These are phyloP conservation scores for Cydia pomonella DNA, from an alignment of 1,140 invertebrate genomes.

Conservation along the genomic window DNA sequence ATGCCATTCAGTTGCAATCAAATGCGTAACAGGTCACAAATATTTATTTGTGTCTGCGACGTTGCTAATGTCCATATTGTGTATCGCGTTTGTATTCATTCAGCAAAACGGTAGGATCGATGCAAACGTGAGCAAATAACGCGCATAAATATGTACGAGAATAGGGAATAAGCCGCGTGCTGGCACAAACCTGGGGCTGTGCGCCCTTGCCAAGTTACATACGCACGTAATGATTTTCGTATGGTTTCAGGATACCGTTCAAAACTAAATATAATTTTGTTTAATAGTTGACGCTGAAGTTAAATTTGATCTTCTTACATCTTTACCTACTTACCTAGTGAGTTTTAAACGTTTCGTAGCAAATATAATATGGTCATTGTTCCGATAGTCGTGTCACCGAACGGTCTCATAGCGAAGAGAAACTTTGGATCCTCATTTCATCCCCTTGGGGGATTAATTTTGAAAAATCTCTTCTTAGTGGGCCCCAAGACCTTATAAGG, in stretches of 20 bases:
- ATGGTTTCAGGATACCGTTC: background rate
- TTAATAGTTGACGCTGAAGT: no score
- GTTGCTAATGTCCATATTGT: constrained; percentile 7
- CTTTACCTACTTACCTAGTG: no score
- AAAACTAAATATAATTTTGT: no score
- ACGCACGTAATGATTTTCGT: background rate
- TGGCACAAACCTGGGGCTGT: background rate
- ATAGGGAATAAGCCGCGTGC: background rate
- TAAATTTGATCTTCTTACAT: no score
- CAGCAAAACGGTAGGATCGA: constrained; percentile 4
- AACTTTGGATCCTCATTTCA: no score
- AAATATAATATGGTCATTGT: no score
- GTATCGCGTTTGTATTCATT: constrained; percentile 12
- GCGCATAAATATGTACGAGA: background rate
- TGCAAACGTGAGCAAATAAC: constrained; percentile 16
- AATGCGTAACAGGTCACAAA: background rate
- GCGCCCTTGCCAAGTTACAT: background rate
- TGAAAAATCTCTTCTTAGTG: no score
- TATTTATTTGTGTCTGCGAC: background rate
- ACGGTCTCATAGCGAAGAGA: no score
- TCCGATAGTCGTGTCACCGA: no score
- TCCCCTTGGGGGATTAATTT: no score
- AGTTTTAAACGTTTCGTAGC: no score
- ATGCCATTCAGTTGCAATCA: background rate
- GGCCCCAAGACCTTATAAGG: no score